Conservation (phyloP, 1,140 invertebrate genomes). For the Drosophila asahinai region DNA sequence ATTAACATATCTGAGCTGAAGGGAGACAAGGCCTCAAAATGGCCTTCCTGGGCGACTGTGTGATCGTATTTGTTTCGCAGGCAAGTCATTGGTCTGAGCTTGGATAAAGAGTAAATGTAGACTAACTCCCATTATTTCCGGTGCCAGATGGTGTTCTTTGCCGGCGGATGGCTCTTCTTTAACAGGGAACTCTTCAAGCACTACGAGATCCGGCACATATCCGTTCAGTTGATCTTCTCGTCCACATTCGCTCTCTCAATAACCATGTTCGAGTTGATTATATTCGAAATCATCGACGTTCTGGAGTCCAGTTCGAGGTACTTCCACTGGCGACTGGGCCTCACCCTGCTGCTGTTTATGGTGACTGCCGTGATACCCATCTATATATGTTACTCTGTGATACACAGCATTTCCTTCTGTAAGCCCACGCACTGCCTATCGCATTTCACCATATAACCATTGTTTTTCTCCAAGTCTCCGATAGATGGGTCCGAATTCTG, state of each 20-base stretch:
- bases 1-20: slow-evolving; percentile 22
- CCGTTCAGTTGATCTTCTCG: slow-evolving; percentile 98
- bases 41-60: slow-evolving; percentile 89
- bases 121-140: neutral
- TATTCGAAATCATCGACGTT: slow-evolving; percentile 99
- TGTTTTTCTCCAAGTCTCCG: slow-evolving; percentile 89
- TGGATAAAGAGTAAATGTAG: neutral
- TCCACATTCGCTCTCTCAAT: slow-evolving; percentile 98
- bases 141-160: slow-evolving; percentile 95
- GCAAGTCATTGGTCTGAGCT: slow-evolving; percentile 81
- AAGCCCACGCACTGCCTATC: slow-evolving; percentile 78
- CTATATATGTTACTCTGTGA: slow-evolving; percentile 98
- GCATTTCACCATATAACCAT: slow-evolving; percentile 1
- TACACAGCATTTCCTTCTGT: slow-evolving; percentile 96
- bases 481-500: slow-evolving; percentile 91
- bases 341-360: slow-evolving; percentile 97
- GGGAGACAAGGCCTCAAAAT: slow-evolving; percentile 82
- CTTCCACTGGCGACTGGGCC: slow-evolving; percentile 97
- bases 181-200: slow-evolving; percentile 98
- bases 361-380: slow-evolving; percentile 98
- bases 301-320: slow-evolving; percentile 97
- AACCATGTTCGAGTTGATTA: slow-evolving; percentile 99
- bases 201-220: slow-evolving; percentile 98
- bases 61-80: slow-evolving; percentile 89
- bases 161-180: slow-evolving; percentile 99